Evolutionary conservation across 2,113 vertebrate genomes (phyloP).

Genomic region (Pandion haliaetus): DNA sequence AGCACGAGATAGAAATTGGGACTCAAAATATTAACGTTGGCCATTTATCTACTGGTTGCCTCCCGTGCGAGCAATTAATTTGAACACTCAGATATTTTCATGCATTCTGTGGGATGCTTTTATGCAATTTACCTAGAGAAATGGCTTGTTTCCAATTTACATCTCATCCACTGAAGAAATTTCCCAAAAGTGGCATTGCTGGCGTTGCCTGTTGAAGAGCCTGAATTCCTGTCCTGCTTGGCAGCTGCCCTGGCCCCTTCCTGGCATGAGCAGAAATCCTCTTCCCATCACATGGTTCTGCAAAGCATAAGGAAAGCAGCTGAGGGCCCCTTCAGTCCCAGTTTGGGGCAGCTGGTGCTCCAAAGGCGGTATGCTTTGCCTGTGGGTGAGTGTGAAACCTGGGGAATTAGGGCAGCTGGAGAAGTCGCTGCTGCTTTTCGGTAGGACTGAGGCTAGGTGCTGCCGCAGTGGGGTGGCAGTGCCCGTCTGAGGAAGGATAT

Average conservation of each 20-base stretch:
- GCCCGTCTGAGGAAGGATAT: neutral
- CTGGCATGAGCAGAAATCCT: neutral
- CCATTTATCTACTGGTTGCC: neutral
- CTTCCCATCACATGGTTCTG: neutral
- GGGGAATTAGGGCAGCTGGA: neutral
- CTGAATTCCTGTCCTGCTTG: neutral
- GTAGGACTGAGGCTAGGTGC: neutral
- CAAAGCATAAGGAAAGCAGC: neutral
- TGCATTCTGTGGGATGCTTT: neutral
- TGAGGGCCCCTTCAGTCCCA: neutral
- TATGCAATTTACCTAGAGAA: neutral
- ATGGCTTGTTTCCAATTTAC: neutral
- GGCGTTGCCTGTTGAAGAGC: neutral
- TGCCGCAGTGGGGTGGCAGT: accelerated
- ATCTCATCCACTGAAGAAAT: neutral
- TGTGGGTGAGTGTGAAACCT: neutral
- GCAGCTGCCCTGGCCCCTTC: neutral
- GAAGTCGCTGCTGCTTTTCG: accelerated
- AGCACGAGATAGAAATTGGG: neutral
- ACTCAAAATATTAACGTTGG: neutral
- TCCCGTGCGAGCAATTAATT: neutral
- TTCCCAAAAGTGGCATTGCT: neutral
- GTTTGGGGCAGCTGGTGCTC: neutral
- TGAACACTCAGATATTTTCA: neutral
- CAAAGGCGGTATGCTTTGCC: neutral